Evolutionary conservation across 2,797 vertebrate genomes (phyloP), one percentile per base, ranked within the genome.

Genomic region (Sphenodon punctatus): DNA sequence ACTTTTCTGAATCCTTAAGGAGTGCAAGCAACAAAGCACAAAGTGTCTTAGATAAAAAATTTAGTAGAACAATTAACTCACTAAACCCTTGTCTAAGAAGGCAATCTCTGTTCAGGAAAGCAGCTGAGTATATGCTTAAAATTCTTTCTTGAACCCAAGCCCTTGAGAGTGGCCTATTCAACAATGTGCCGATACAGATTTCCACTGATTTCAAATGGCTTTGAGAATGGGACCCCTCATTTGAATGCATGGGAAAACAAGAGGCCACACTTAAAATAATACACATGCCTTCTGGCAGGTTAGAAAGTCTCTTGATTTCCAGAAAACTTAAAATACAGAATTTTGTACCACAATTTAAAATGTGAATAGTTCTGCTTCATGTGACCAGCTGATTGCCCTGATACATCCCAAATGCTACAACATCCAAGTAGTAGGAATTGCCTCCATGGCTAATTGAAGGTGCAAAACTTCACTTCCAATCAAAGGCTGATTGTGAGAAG

Each of bases 41-140:
- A 5, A 51, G 59, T 3, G n/a, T 59, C 2, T 12, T 3, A 34
- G 0, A 5, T n/a, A 0, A 2, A 41, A 32, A 23, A 79, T 69
- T 64, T 23, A 13, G 80, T 79, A 34, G 14, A 56, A 48, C 10
- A 15, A 16, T 19, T 69, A 69, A 78, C 53, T 58, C n/a, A 56
- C 27, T 41, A 9, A 4, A 45, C 64, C 58, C 10, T 8, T n/a
- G 58, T 39, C n/a, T 71, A 51, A 43, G 30, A n/a, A n/a, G 75
- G 68, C 12, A 10, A 17, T 30, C 2, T 0, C 75, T 36, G 46
- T 59, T 39, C 27, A 30, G 1, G 0, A 69, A 38, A 15, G 14
- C 1, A 41, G 58, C 67, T 41, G 32, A 17, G 20, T 32, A n/a
- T n/a, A n/a, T n/a, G n/a, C n/a, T n/a, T n/a, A n/a, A n/a, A n/a